Conservation (phyloP, 2,113 vertebrate genomes). For the Anarrhichthys ocellatus region DNA sequence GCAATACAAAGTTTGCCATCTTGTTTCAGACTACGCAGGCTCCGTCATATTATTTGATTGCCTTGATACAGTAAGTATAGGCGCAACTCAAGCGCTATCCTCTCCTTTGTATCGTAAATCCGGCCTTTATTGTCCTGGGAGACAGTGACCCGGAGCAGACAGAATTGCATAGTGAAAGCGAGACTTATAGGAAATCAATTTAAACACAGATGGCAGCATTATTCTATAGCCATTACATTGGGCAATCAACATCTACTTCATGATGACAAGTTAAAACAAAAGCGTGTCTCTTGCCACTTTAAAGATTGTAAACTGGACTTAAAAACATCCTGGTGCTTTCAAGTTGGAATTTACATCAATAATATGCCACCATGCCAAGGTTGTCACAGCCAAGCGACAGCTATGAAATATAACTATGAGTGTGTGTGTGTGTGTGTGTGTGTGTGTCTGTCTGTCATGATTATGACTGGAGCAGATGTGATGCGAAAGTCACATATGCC, state of each 20-base stretch:
- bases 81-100: neutral
- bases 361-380: neutral
- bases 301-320: neutral
- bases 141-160: neutral
- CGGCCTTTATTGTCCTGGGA: neutral
- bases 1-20: neutral
- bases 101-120: neutral
- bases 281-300: neutral
- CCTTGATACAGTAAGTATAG: neutral
- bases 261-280: neutral
- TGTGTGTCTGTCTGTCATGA: neutral
- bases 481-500: slow-evolving; percentile 29
- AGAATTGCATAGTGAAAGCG: neutral
- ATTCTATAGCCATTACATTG: neutral
- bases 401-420: neutral
- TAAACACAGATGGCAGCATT: neutral
- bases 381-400: neutral
- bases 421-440: neutral
- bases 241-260: neutral
- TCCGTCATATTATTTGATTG: neutral
- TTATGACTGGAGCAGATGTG: slow-evolving; percentile 19
- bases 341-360: neutral
- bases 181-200: neutral
- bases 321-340: neutral
- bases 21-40: neutral